Evolutionary conservation across 1,140 invertebrate genomes (phyloP).

Genomic region (Physella acuta): DNA sequence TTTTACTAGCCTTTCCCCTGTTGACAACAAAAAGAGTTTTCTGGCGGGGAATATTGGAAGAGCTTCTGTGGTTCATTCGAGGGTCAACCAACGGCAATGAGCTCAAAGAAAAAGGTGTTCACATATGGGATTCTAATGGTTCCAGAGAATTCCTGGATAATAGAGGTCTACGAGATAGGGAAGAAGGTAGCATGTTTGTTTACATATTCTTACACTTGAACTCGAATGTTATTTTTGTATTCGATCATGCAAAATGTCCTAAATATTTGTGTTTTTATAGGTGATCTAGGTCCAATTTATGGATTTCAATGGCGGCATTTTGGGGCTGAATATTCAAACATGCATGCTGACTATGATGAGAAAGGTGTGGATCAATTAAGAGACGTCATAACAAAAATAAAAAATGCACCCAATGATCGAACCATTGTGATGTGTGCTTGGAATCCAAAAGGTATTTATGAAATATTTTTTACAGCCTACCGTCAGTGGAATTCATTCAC

Average conservation of each 20-base stretch:
- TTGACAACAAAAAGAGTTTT: constrained; percentile 97
- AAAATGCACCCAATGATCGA: constrained; percentile 78
- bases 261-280: constrained; percentile 51
- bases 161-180: constrained; percentile 80
- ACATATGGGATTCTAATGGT: constrained; percentile 98
- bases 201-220: background rate
- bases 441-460: constrained; percentile 76
- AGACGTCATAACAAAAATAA: constrained; percentile 74
- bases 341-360: constrained; percentile 79
- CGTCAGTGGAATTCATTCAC: too few species aligned
- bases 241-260: background rate
- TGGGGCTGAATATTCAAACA: constrained; percentile 87
- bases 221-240: background rate
- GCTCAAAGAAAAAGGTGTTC: constrained; percentile 80
- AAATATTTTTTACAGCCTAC: too few species aligned
- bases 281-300: constrained; percentile 96
- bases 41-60: constrained; percentile 89
- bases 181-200: constrained; percentile 72
- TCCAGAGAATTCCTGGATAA: constrained; percentile 86
- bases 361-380: constrained; percentile 90
- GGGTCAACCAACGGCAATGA: constrained; percentile 92
- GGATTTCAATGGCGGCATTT: constrained; percentile 99
- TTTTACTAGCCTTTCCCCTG: constrained; percentile 73
- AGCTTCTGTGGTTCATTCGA: constrained; percentile 85
- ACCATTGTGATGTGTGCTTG: constrained; percentile 93